Conservation (phyloP, 2,888 invertebrate genomes). For the Pseudanteris insignis region DNA sequence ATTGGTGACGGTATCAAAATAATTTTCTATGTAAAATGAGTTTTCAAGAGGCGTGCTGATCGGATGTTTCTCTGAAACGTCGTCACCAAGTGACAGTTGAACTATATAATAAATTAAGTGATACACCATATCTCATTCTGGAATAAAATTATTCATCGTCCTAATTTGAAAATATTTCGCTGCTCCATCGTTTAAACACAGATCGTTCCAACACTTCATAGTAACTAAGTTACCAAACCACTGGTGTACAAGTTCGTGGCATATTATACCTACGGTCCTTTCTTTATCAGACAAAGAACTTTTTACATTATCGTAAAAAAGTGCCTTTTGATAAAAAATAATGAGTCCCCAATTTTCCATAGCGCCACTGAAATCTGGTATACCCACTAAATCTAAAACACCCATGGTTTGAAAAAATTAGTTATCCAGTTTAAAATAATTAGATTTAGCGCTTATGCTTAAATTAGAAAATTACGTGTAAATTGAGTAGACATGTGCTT, state of each 20-base stretch:
- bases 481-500: too few species aligned
- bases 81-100: constrained; percentile 74
- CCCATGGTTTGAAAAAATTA: too few species aligned
- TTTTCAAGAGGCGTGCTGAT: constrained; percentile 76
- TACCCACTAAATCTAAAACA: constrained; percentile 74
- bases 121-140: constrained; percentile 77
- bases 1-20: constrained; percentile 81
- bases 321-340: constrained; percentile 76
- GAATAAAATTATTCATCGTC: constrained; percentile 72
- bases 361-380: constrained; percentile 76
- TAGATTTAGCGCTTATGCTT: too few species aligned
- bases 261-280: constrained; percentile 74
- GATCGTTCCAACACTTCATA: too few species aligned
- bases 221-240: constrained; percentile 94
- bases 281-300: constrained; percentile 75
- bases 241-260: constrained; percentile 82
- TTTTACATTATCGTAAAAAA: constrained; percentile 73
- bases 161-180: constrained; percentile 85
- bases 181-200: constrained; percentile 90
- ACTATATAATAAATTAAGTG: constrained; percentile 76
- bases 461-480: too few species aligned
- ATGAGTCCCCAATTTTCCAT: constrained; percentile 87
- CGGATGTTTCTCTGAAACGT: constrained; percentile 77
- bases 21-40: constrained; percentile 76
- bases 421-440: too few species aligned